Evolutionary conservation across 1,140 invertebrate species (phyloP).

Genomic region (Drosophila rufa): DNA sequence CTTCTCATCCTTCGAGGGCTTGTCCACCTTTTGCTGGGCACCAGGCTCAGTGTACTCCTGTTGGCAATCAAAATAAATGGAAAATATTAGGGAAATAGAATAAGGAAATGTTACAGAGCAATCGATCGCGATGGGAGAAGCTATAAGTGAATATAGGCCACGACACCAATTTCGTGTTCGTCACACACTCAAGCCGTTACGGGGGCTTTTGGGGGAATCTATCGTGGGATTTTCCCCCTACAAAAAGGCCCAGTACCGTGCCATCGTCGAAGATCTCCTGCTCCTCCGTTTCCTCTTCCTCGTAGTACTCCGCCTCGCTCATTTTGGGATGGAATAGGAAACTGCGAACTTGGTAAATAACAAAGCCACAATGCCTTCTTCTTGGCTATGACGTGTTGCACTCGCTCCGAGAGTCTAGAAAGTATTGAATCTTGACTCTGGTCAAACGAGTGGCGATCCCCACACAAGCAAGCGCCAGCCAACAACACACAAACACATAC

Average conservation of each 20-base stretch:
- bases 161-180: slow-evolving; percentile 67
- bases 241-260: slow-evolving; percentile 40
- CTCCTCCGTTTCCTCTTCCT: slow-evolving; percentile 51
- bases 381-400: slow-evolving; percentile 72
- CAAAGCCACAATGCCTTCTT: slow-evolving; percentile 18
- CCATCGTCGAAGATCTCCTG: slow-evolving; percentile 74
- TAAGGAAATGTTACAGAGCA: neutral
- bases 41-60: slow-evolving; percentile 84
- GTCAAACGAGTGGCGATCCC: slow-evolving; percentile 72
- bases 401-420: slow-evolving; percentile 74
- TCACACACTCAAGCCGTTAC: slow-evolving; percentile 47
- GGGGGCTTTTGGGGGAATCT: slow-evolving; percentile 7
- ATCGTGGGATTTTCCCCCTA: slow-evolving; percentile 5
- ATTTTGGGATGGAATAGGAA: slow-evolving; percentile 31
- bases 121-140: slow-evolving; percentile 11
- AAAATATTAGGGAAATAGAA: neutral
- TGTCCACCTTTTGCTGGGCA: slow-evolving; percentile 87
- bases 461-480: slow-evolving; percentile 1
- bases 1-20: slow-evolving; percentile 96
- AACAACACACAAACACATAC: slow-evolving; percentile 28
- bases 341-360: slow-evolving; percentile 21
- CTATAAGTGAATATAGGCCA: slow-evolving; percentile 58
- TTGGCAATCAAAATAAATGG: slow-evolving; percentile 5
- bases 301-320: slow-evolving; percentile 51
- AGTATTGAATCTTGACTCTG: slow-evolving; percentile 75